Conservation (phyloP, 2,113 vertebrate genomes). For the Poeciliopsis occidentalis region DNA sequence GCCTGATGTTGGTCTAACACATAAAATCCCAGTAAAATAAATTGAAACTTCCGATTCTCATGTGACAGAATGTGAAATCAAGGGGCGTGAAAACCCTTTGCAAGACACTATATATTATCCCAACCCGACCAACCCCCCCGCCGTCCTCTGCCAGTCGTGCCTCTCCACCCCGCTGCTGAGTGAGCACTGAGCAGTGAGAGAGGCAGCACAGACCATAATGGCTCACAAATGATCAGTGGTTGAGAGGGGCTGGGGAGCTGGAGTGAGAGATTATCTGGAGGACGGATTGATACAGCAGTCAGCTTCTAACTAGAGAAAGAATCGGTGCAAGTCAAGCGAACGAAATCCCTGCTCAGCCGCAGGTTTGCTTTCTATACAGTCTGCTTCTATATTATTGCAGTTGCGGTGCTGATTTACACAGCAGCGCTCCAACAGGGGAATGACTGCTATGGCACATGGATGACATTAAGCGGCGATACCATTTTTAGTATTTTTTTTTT, state of each 20-base stretch:
- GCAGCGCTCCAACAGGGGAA: conserved; percentile 36
- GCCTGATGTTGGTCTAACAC: no score
- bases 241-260: conserved; percentile 42
- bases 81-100: no score
- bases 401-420: conserved; percentile 15
- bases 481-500: conserved; percentile 28
- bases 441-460: background rate
- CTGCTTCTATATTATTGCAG: conserved; percentile 25
- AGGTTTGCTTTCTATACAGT: conserved; percentile 49
- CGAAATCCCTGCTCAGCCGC: conserved; percentile 66
- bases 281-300: conserved; percentile 79
- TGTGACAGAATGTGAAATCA: no score
- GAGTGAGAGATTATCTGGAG: conserved; percentile 67
- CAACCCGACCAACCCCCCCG: background rate
- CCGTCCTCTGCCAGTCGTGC: conserved; percentile 28
- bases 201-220: conserved; percentile 67
- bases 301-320: conserved; percentile 77
- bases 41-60: no score
- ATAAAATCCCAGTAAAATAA: no score
- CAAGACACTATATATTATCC: background rate
- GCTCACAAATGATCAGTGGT: conserved; percentile 65
- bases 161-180: conserved; percentile 58
- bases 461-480: conserved; percentile 28
- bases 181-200: conserved; percentile 46
- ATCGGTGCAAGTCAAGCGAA: conserved; percentile 78